These are phyloP conservation scores for Drosophila serrata DNA, from an alignment of 1,140 invertebrate genomes.

Conservation along the genomic window DNA sequence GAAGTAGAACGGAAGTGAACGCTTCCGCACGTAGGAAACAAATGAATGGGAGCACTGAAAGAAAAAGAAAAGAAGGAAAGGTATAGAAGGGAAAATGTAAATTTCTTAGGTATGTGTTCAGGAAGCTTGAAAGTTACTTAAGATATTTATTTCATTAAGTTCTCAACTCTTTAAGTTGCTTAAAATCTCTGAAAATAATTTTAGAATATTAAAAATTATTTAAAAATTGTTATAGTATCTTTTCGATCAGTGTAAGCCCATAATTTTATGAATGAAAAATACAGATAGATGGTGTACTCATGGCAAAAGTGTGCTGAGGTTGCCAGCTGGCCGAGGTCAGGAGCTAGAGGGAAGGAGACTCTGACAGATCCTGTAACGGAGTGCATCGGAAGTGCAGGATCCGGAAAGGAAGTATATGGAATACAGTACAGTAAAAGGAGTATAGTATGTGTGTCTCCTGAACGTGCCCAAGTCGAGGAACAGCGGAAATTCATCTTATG, in stretches of 20 bases:
- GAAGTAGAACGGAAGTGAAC: conserved; percentile 78
- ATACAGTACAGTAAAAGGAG: conserved; percentile 1
- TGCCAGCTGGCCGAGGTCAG: conserved; percentile 23
- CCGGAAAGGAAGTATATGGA: conserved; percentile 18
- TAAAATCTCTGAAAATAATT: background rate
- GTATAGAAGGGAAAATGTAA: background rate
- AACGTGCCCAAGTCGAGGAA: conserved; percentile 24
- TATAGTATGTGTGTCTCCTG: conserved; percentile 19
- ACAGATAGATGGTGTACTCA: conserved; percentile 12
- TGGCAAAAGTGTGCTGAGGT: conserved; percentile 48
- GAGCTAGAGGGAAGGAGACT: background rate
- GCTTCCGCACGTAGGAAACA: conserved; percentile 73
- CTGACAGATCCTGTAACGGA: conserved; percentile 4
- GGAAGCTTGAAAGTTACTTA: background rate
- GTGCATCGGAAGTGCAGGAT: conserved; percentile 49
- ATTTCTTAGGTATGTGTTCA: background rate
- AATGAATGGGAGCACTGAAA: conserved; percentile 36
- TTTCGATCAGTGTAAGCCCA: conserved; percentile 7
- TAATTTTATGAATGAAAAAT: conserved; percentile 33
- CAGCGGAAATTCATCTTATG: conserved; percentile 38
- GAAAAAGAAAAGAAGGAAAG: conserved; percentile 23
- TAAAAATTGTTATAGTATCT: background rate
- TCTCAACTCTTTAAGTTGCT: background rate
- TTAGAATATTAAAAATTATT: fast-evolving
- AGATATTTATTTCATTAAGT: background rate